Evolutionary conservation across 2,113 vertebrate species (phyloP), one percentile per base, ranked within the genome.

Genomic region (Mustela nigripes): DNA sequence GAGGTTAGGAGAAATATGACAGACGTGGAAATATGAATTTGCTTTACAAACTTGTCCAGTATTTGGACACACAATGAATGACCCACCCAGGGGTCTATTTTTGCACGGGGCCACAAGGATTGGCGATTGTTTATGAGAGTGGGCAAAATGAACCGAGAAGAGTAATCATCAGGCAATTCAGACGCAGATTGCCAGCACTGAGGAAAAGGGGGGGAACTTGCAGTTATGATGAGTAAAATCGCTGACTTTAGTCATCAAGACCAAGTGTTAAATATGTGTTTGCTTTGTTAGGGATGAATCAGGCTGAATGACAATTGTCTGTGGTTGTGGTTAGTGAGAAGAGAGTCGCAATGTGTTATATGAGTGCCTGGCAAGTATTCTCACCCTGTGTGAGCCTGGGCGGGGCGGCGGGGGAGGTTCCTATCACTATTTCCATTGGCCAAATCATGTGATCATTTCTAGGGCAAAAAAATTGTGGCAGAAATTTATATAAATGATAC

Each of bases 1-100:
- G 90, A 97, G 78, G 67, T 95, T 36, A 91, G 4, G 2, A 83
- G 95, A 62, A 81, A 76, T 48, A 71, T 11, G 80, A 67, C 15
- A 95, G 94, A 97, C 78, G 82, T 67, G 18, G 92, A 98, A 96
- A 95, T 12, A 31, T n/a, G 96, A 22, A 36, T 80, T 76, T 98
- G 53, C 79, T 95, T 96, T 95, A 87, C 82, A 90, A 94, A 90
- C 7, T 78, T 96, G 11, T 11, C 88, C 58, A 78, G 5, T 73
- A 42, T 89, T 94, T 90, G 22, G 21, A 78, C 58, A 48, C 28
- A 86, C 7, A 74, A 22, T 12, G 28, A 84, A 85, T 62, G 62
- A 89, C 53, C 24, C 26, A 42, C 26, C 11, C 15, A 56, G 26
- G 9, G 33, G 19, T 84, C n/a, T 76, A 11, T 81, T 92, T 95